phyloP scores from a whole-genome alignment of 2,797 vertebrate species.

The Microchirus variegatus region DNA sequence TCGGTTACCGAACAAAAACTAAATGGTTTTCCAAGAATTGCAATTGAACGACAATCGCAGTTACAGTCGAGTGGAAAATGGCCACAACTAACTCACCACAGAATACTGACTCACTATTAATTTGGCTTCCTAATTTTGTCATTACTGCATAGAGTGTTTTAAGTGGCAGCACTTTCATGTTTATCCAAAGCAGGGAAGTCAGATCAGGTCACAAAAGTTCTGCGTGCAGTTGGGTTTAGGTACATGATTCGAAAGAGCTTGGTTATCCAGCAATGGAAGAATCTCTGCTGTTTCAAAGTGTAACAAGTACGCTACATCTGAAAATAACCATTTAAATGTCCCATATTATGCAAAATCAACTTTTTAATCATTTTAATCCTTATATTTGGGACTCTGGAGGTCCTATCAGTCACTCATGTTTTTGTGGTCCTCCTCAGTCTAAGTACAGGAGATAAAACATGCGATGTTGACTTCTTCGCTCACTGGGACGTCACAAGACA shows the following conservation, averaged over 20 bases:
- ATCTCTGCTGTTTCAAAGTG: neutral
- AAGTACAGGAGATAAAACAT: too few relatives aligned
- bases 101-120: neutral
- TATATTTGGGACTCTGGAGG: too few relatives aligned
- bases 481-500: too few relatives aligned
- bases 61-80: neutral
- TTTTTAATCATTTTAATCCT: too few relatives aligned
- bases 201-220: neutral
- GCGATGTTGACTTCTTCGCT: too few relatives aligned
- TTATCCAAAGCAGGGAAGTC: neutral
- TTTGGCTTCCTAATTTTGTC: neutral
- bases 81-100: neutral
- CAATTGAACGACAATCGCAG: neutral
- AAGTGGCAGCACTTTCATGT: neutral
- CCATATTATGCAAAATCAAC: too few relatives aligned
- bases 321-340: too few relatives aligned
- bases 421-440: too few relatives aligned
- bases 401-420: too few relatives aligned
- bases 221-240: neutral
- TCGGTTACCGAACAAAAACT: neutral
- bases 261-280: too few relatives aligned
- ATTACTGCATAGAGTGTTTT: conserved; percentile 2
- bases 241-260: neutral
- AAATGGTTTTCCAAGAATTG: neutral
- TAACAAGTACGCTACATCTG: too few relatives aligned